A percentile compares a stretch with the other conserved stretches of the same genome.
Conservation (phyloP, 2,888 invertebrate genomes). For the Deladenus siricidicola region DNA sequence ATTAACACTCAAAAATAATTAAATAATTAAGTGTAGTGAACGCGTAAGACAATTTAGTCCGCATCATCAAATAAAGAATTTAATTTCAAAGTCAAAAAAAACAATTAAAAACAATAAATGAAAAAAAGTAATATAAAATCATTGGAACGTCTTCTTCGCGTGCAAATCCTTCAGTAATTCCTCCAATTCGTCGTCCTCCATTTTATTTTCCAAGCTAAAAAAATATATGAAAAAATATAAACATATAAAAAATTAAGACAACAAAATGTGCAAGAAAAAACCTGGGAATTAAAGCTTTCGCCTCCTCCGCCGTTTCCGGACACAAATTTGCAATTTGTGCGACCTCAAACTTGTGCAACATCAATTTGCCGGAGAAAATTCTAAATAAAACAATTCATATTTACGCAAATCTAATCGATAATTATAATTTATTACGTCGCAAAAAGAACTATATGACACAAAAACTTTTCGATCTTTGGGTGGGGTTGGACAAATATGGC, state of each 20-base stretch:
- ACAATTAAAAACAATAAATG: background rate
- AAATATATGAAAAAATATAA: too few relatives aligned
- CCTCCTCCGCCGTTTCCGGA: slow-evolving; percentile 95
- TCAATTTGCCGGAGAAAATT: slow-evolving; percentile 60
- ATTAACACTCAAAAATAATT: too few relatives aligned
- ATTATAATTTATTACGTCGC: too few relatives aligned
- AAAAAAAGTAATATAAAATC: slow-evolving; percentile 4
- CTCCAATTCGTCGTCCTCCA: slow-evolving; percentile 94
- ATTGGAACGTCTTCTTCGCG: slow-evolving; percentile 89
- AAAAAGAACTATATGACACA: too few relatives aligned
- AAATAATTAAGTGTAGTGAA: too few relatives aligned
- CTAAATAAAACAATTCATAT: slow-evolving; percentile 11
- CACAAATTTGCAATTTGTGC: slow-evolving; percentile 96
- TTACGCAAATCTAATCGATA: too few relatives aligned
- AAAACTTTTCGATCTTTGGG: too few relatives aligned
- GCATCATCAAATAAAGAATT: too few relatives aligned
- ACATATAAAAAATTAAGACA: too few relatives aligned
- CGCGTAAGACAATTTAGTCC: too few relatives aligned
- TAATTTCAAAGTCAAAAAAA: background rate
- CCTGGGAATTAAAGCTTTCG: slow-evolving; percentile 88
- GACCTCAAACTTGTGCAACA: slow-evolving; percentile 88
- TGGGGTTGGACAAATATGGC: too few relatives aligned
- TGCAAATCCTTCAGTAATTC: slow-evolving; percentile 93
- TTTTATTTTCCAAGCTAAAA: slow-evolving; percentile 77
- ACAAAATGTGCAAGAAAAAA: slow-evolving; percentile 8